Percentiles rank a stretch among this genome's conserved stretches.
Conservation (phyloP, 1,140 invertebrate species). For the Hyles vespertilio region DNA sequence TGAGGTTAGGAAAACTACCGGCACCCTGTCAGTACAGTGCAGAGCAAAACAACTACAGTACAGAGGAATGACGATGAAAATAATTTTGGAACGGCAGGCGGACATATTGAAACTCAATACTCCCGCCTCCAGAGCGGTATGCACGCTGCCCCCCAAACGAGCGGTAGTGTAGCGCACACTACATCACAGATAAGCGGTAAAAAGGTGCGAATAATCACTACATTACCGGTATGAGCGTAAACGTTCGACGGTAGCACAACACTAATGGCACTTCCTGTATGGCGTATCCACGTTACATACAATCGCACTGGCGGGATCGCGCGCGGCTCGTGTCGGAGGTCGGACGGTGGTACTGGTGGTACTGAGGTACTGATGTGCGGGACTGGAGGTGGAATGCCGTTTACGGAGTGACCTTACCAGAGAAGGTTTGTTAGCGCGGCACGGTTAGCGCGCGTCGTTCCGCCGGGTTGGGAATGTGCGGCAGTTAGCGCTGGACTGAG, state of each 20-base stretch:
- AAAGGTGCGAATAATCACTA: conserved; percentile 28
- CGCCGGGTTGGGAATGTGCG: conserved; percentile 59
- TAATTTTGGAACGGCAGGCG: conserved; percentile 52
- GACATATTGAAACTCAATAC: conserved; percentile 66
- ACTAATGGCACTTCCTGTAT: conserved; percentile 41
- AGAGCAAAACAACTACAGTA: conserved; percentile 26
- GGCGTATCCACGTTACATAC: conserved; percentile 36
- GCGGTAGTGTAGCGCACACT: conserved; percentile 22
- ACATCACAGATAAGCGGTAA: conserved; percentile 24
- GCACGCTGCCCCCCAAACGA: conserved; percentile 32
- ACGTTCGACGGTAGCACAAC: conserved; percentile 55
- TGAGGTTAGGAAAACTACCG: conserved; percentile 31
- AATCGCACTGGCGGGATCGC: conserved; percentile 33
- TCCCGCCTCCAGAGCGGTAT: conserved; percentile 37
- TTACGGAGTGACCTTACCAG: conserved; percentile 39
- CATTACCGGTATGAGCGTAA: conserved; percentile 52
- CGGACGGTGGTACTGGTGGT: conserved; percentile 25
- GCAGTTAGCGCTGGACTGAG: conserved; percentile 67
- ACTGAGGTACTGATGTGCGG: conserved; percentile 37
- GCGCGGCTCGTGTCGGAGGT: conserved; percentile 28
- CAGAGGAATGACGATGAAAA: conserved; percentile 39
- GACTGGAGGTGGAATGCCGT: conserved; percentile 41
- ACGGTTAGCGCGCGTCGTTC: conserved; percentile 46
- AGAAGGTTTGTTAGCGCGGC: conserved; percentile 50
- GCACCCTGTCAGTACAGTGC: conserved; percentile 7